Conservation (phyloP, 2,888 invertebrate genomes). For the Noctua fimbriata region DNA sequence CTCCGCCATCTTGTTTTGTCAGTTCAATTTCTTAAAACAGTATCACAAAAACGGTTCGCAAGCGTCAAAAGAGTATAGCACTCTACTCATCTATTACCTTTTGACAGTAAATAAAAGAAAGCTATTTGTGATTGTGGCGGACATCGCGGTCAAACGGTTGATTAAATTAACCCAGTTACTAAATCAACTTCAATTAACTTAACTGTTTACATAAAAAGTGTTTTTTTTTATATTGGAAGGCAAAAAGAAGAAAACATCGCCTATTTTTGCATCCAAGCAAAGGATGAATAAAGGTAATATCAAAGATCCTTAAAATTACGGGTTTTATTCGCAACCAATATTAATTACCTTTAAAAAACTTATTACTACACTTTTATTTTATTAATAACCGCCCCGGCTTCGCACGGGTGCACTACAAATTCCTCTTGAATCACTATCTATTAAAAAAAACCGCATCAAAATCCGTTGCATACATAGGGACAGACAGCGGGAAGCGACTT, state of each 20-base stretch:
- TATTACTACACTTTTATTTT: conserved; percentile 9
- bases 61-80: neutral
- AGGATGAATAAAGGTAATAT: too few species aligned
- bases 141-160: neutral
- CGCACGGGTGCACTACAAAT: too few species aligned
- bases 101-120: neutral
- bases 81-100: neutral
- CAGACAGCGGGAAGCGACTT: too few species aligned
- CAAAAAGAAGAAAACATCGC: neutral
- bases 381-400: too few species aligned
- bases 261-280: neutral
- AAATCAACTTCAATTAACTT: neutral
- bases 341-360: conserved; percentile 3
- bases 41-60: neutral
- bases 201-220: neutral
- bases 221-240: neutral
- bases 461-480: too few species aligned
- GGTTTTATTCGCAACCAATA: neutral
- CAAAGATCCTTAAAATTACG: neutral
- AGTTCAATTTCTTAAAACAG: neutral
- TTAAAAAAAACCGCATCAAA: too few species aligned
- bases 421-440: too few species aligned
- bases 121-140: neutral
- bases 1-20: neutral
- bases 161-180: neutral